These are phyloP conservation scores for Morelia viridis DNA, from an alignment of 2,797 vertebrate genomes.

Conservation along the genomic window DNA sequence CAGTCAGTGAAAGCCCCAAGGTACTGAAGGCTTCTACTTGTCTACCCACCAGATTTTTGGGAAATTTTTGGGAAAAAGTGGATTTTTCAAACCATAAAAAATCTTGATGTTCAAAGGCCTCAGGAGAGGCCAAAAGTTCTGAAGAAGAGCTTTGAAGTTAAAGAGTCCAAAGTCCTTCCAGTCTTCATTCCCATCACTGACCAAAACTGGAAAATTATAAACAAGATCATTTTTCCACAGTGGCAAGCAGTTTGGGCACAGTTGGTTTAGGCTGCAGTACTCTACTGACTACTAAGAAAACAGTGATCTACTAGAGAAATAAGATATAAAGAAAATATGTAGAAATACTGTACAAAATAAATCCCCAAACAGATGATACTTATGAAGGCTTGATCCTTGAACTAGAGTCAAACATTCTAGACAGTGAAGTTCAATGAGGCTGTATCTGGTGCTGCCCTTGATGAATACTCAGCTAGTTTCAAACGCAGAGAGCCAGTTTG, in stretches of 20 bases:
- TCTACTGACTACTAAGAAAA: neutral
- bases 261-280: neutral
- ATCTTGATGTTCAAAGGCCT: neutral
- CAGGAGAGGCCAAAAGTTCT: neutral
- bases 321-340: neutral
- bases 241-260: neutral
- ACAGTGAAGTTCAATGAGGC: neutral
- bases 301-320: neutral
- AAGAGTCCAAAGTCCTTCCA: neutral
- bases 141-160: neutral
- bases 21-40: neutral
- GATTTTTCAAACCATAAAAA: neutral
- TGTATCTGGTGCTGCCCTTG: neutral
- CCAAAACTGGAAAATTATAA: neutral
- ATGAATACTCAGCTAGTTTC: neutral
- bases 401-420: neutral
- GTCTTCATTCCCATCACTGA: neutral
- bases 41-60: neutral
- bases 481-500: neutral
- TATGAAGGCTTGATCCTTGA: neutral
- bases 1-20: neutral
- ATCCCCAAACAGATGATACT: neutral
- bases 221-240: neutral
- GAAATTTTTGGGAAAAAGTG: too few species aligned
- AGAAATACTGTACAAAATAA: neutral